phyloP scores from a whole-genome alignment of 2,888 invertebrate species.

The Euplagia quadripunctaria region DNA sequence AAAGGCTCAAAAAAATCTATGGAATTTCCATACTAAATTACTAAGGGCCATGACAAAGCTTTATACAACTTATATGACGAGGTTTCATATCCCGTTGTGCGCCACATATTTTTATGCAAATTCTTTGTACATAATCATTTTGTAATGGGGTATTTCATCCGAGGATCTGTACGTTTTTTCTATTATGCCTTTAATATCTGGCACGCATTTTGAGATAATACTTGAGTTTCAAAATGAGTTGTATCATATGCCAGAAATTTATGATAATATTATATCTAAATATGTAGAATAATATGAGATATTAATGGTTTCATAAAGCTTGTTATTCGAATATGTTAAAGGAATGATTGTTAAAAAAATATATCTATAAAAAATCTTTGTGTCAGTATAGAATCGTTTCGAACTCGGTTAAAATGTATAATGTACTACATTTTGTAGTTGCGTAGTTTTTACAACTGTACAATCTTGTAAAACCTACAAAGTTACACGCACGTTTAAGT shows the following conservation, averaged over 20 bases:
- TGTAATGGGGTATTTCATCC: conserved; percentile 41
- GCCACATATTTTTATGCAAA: conserved; percentile 48
- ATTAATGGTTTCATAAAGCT: not conserved
- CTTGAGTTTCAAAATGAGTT: conserved; percentile 20
- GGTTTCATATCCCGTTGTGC: conserved; percentile 26
- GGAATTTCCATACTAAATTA: conserved; percentile 27
- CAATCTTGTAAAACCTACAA: too few relatives aligned
- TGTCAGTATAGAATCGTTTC: too few relatives aligned
- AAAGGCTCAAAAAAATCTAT: conserved; percentile 14
- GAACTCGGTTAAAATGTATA: too few relatives aligned
- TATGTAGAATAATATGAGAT: not conserved
- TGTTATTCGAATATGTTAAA: not conserved
- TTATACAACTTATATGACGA: conserved; percentile 17
- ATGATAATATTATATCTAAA: not conserved
- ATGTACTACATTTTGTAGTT: too few relatives aligned
- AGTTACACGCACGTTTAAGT: too few relatives aligned
- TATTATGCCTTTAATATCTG: conserved; percentile 25
- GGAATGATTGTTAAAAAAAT: too few relatives aligned
- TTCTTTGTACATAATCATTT: conserved; percentile 42
- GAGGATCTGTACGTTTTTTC: conserved; percentile 27
- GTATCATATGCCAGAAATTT: conserved; percentile 18
- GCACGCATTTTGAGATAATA: conserved; percentile 25
- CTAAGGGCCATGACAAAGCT: conserved; percentile 25
- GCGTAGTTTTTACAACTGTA: too few relatives aligned
- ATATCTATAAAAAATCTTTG: too few relatives aligned